phyloP scores from a whole-genome alignment of 1,140 invertebrate genomes.

The Muscidifurax raptorellus region DNA sequence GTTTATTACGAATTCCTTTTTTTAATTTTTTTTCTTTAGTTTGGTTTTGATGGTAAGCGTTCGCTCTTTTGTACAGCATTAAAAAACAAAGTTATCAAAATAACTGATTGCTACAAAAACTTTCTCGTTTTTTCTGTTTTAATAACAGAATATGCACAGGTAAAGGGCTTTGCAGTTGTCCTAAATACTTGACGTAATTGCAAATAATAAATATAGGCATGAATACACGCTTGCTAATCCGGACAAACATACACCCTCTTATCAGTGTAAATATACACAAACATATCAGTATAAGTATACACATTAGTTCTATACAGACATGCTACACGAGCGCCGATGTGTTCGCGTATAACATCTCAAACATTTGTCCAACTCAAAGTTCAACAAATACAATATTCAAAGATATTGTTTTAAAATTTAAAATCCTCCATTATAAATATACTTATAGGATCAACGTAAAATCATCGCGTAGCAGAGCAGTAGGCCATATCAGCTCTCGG shows the following conservation, averaged over 20 bases:
- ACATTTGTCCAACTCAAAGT: background rate
- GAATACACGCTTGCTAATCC: background rate
- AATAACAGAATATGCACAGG: background rate
- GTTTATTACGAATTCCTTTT: background rate
- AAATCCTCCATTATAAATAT: background rate
- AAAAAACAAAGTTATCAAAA: conserved; percentile 31
- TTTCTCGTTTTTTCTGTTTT: background rate
- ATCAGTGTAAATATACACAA: conserved; percentile 1
- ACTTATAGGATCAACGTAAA: background rate
- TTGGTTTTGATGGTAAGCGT: background rate
- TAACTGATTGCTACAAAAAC: conserved; percentile 27
- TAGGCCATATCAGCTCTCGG: background rate
- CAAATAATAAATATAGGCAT: background rate
- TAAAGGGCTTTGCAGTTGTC: background rate
- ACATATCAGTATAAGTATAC: background rate
- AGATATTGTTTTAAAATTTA: background rate
- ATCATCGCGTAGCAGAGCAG: background rate
- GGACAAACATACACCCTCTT: background rate
- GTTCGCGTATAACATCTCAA: background rate
- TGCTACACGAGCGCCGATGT: too few species aligned
- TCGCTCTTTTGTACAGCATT: background rate
- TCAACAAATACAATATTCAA: background rate
- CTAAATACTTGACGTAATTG: background rate
- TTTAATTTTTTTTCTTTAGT: background rate
- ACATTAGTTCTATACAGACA: background rate